Conservation (phyloP, 37 sponge, comb jelly and placozoan genomes). For the Ianthella basta region DNA sequence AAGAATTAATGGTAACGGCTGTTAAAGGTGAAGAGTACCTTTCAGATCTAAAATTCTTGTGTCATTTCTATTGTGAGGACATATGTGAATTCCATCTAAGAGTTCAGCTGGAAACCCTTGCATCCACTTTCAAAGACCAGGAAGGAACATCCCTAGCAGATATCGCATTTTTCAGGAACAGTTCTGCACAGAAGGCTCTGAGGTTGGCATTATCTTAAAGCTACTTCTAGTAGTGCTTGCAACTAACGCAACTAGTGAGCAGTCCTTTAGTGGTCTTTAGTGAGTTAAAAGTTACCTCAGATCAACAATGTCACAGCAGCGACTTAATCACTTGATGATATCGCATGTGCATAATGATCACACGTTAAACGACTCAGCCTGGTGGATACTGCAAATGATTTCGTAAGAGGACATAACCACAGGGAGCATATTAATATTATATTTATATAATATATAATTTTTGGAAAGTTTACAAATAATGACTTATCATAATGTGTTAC, state of each 20-base stretch:
- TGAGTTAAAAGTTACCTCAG: constrained; percentile 14
- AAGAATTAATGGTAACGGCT: constrained; percentile 7
- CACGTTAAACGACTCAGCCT: constrained; percentile 34
- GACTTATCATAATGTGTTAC: too few relatives aligned
- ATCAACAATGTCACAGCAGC: constrained; percentile 62
- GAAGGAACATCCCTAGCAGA: constrained; percentile 8
- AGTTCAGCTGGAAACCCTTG: constrained; percentile 25
- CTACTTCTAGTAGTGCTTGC: constrained; percentile 24
- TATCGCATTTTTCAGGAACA: background rate
- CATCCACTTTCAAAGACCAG: constrained; percentile 17
- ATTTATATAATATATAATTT: too few relatives aligned
- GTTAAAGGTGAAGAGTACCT: constrained; percentile 22
- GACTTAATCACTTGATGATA: constrained; percentile 65
- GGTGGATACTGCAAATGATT: constrained; percentile 48
- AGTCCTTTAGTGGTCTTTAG: background rate
- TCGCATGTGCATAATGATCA: constrained; percentile 51
- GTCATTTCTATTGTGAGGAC: constrained; percentile 24
- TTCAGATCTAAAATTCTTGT: constrained; percentile 26
- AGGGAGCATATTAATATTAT: too few relatives aligned
- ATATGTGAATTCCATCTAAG: constrained; percentile 30
- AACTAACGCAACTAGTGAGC: constrained; percentile 6
- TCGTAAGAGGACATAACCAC: constrained; percentile 25
- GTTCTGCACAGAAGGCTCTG: constrained; percentile 22
- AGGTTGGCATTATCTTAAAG: constrained; percentile 9
- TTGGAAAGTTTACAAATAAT: too few relatives aligned